phyloP scores from a whole-genome alignment of 2,797 vertebrate genomes.

The Chromobotia macracanthus region DNA sequence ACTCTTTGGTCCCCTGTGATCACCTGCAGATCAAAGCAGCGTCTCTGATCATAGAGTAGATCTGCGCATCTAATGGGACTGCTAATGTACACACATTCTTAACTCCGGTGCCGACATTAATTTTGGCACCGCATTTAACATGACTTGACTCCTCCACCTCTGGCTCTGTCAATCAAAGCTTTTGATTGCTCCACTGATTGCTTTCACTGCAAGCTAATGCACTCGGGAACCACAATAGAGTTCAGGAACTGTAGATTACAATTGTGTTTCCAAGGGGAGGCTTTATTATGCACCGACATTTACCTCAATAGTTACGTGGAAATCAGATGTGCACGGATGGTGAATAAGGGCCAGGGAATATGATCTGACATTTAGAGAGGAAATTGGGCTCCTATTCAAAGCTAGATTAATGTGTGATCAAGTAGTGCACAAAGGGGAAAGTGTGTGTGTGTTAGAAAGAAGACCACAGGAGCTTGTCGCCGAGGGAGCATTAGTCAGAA shows the following conservation, averaged over 20 bases:
- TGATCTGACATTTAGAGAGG: slow-evolving; percentile 47
- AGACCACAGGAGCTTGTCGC: neutral
- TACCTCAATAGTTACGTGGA: slow-evolving; percentile 31
- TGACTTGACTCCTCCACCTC: slow-evolving; percentile 38
- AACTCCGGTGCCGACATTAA: slow-evolving; percentile 25
- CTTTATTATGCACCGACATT: slow-evolving; percentile 43
- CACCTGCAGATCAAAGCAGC: neutral
- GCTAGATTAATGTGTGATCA: slow-evolving; percentile 41
- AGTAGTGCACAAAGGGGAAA: slow-evolving; percentile 17
- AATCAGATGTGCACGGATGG: slow-evolving; percentile 29
- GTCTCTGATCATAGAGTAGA: slow-evolving; percentile 8
- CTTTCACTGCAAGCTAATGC: slow-evolving; percentile 27
- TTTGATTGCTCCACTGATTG: slow-evolving; percentile 49
- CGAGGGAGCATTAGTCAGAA: slow-evolving; percentile 1
- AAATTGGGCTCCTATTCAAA: slow-evolving; percentile 41
- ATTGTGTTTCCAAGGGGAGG: slow-evolving; percentile 35
- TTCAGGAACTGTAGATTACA: slow-evolving; percentile 35
- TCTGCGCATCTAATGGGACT: slow-evolving; percentile 13
- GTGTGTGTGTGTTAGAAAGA: neutral
- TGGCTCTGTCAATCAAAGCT: slow-evolving; percentile 41
- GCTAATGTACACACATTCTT: slow-evolving; percentile 27
- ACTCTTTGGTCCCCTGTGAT: slow-evolving; percentile 12
- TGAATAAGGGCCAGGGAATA: slow-evolving; percentile 41
- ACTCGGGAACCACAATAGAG: slow-evolving; percentile 27
- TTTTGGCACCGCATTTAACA: slow-evolving; percentile 28